Conservation (phyloP, 1,140 invertebrate genomes). For the Panagrolaimus sp. region DNA sequence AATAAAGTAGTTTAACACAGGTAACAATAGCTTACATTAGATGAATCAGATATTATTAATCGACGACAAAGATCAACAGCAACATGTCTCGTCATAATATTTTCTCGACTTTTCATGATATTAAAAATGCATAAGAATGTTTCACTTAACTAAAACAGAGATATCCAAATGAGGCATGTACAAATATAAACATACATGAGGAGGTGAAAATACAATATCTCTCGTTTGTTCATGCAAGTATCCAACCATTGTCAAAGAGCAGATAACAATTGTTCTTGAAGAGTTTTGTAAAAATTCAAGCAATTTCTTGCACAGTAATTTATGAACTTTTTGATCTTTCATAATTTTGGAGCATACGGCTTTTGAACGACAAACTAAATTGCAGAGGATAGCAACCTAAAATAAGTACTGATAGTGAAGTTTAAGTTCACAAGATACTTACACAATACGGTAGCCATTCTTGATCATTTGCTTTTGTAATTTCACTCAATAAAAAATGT, state of each 20-base stretch:
- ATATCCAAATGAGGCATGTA: too few relatives aligned
- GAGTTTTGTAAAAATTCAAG: not conserved
- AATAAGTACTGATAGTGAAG: too few relatives aligned
- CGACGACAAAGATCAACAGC: not conserved
- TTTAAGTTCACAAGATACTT: too few relatives aligned
- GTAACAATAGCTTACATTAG: not conserved
- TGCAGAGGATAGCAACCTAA: constrained; percentile 40
- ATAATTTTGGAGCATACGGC: not conserved
- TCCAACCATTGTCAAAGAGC: not conserved
- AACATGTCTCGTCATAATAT: constrained; percentile 13
- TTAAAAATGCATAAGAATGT: constrained; percentile 20
- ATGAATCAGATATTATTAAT: not conserved
- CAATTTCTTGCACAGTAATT: not conserved
- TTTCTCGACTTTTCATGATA: constrained; percentile 5
- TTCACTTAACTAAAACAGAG: too few relatives aligned
- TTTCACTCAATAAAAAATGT: constrained; percentile 8
- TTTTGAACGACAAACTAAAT: constrained; percentile 38
- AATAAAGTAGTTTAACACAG: too few relatives aligned
- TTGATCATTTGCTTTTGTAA: not conserved
- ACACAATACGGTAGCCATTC: constrained; percentile 43
- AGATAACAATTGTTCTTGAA: not conserved
- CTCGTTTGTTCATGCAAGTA: not conserved
- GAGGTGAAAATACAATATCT: constrained; percentile 14
- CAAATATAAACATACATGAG: too few relatives aligned
- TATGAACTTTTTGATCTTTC: not conserved